These are phyloP conservation scores for Eupeodes corollae DNA, from an alignment of 1,140 invertebrate genomes.

Conservation along the genomic window DNA sequence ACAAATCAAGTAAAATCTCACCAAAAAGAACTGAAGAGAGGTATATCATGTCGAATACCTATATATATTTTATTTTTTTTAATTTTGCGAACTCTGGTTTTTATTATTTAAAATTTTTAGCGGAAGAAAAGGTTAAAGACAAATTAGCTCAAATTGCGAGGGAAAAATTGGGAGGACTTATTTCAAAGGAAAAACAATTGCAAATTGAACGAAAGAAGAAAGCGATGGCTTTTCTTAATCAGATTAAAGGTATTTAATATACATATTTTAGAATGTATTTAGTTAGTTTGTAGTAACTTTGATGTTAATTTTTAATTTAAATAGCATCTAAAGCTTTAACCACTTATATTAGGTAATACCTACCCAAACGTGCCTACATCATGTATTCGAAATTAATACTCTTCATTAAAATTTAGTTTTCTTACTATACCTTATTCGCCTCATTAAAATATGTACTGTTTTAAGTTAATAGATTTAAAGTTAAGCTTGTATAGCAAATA, in stretches of 20 bases:
- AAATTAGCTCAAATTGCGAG: conserved; percentile 47
- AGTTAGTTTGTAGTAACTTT: no score
- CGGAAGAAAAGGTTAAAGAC: conserved; percentile 53
- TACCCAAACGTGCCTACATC: no score
- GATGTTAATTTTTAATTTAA: no score
- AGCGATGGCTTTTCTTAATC: conserved; percentile 50
- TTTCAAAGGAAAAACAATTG: conserved; percentile 51
- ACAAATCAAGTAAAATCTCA: not conserved
- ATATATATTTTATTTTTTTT: not conserved
- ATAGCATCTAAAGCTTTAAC: no score
- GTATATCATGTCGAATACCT: conserved; percentile 7
- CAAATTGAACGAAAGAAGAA: conserved; percentile 60
- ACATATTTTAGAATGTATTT: no score
- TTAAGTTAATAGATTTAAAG: no score
- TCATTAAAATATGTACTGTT: no score
- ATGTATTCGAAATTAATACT: no score
- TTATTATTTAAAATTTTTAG: conserved; percentile 13
- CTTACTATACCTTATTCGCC: no score
- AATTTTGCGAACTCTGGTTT: not conserved
- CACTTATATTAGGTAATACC: no score
- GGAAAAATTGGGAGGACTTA: conserved; percentile 45
- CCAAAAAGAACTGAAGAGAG: conserved; percentile 26
- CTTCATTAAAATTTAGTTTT: no score
- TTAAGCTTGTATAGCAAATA: no score
- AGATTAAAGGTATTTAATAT: conserved; percentile 39